Evolutionary conservation across 2,888 invertebrate genomes (phyloP), one percentile per base, ranked within the genome.

Genomic region (Drosophila putrida): DNA sequence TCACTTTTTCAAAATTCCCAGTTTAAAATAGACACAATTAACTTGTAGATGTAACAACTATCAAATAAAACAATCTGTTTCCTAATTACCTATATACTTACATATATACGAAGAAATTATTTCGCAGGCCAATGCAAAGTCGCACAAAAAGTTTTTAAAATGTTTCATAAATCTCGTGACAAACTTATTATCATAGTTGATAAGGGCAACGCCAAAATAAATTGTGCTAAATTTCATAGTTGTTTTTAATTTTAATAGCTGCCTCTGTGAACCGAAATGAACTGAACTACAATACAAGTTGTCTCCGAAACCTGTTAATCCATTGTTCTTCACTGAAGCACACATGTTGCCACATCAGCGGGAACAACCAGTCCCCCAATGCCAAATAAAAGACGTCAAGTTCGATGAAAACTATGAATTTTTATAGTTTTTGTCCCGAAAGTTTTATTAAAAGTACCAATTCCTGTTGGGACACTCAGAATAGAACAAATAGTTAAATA

Each of bases 101-200:
- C 15, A 39, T 25, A n/a, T 27, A 5, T 36, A 10, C 15, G 51
- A n/a, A 51, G 38, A 28, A 38, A 51, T 38, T 38, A 51, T 15
- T 38, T 10, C 51, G 28, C 39, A 38, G 8, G 4, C 1, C n/a
- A n/a, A 4, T n/a, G 25, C 25, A 36, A 51, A 8, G 28, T 53
- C 13, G 4, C n/a, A 44, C 31, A 38, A 44, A 11, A 31, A 13
- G 13, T 15, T 25, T 46, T 15, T 13, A 13, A 51, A 41, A 35
- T 39, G 38, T 28, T 20, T 9, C 25, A 50, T 27, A 4, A 50
- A 46, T 15, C 11, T 49, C 60, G 75, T 75, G 70, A 64, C 64
- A 64, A 74, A 69, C 64, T 25, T 57, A 69, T 73, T 73, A 69
- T 39, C 58, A 63, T 55, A 35, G 55, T 46, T 51, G 39, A 68